Conservation (phyloP, 2,113 vertebrate species). For the Tor tambroides region DNA sequence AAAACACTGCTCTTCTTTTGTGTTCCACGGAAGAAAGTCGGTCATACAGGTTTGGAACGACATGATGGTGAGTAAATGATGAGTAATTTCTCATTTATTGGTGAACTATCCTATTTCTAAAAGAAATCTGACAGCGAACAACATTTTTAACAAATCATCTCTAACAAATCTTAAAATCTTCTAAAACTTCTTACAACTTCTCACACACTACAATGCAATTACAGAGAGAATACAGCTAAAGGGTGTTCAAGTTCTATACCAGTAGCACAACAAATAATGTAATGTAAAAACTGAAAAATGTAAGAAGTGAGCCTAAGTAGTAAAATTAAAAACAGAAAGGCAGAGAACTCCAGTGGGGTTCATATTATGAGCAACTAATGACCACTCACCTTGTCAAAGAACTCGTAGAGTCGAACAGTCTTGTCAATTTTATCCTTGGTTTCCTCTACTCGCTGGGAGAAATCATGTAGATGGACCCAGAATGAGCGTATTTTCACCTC, state of each 20-base stretch:
- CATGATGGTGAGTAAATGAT: background rate
- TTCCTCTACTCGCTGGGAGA: conserved; percentile 75
- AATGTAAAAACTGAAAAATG: background rate
- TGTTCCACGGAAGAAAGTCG: background rate
- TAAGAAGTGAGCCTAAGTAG: background rate
- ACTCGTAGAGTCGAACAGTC: conserved; percentile 75
- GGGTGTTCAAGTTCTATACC: background rate
- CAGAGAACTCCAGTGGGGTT: background rate
- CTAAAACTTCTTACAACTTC: background rate
- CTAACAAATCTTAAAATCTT: background rate
- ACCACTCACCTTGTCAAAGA: conserved; percentile 80
- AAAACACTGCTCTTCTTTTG: background rate
- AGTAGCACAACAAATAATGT: background rate
- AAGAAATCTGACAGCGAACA: background rate
- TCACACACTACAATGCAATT: background rate
- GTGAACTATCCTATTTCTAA: background rate
- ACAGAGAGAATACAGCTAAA: background rate
- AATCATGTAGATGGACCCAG: conserved; percentile 71
- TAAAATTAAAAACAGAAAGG: too few species aligned
- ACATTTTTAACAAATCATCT: background rate
- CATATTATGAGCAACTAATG: background rate
- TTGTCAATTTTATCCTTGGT: conserved; percentile 72
- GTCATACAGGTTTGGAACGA: background rate
- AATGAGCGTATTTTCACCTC: conserved; percentile 70
- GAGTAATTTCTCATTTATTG: background rate